Evolutionary conservation across 2,113 vertebrate genomes (phyloP).

Genomic region (Microcebus lehilahytsara): DNA sequence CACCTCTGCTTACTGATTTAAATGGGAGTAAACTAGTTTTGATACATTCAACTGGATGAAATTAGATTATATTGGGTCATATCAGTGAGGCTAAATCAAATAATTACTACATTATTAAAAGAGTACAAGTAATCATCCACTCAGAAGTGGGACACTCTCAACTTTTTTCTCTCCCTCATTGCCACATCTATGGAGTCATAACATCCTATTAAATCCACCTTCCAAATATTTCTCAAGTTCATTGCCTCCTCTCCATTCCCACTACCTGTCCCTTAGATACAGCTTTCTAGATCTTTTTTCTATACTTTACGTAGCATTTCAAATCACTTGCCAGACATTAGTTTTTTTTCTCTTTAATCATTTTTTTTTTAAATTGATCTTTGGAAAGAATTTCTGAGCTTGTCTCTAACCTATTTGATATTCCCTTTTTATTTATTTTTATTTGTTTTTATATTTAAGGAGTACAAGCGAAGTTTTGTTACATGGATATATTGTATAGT

Average conservation of each 20-base stretch:
- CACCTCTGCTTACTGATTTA: not conserved
- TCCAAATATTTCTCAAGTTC: not conserved
- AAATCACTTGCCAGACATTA: not conserved
- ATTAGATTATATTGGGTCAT: not conserved
- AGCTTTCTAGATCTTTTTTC: not conserved
- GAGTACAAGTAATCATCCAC: not conserved
- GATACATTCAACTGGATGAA: not conserved
- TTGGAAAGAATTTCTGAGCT: not conserved
- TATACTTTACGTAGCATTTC: not conserved
- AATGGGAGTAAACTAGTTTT: not conserved
- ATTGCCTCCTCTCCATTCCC: not conserved
- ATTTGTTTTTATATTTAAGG: too few species aligned
- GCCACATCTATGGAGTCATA: not conserved
- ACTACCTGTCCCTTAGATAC: not conserved
- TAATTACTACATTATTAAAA: not conserved
- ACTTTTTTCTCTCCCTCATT: not conserved
- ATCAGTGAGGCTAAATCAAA: not conserved
- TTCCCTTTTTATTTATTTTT: too few species aligned
- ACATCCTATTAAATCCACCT: not conserved
- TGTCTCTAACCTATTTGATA: not conserved
- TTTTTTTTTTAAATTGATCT: not conserved
- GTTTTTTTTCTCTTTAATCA: not conserved
- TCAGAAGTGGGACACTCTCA: not conserved
- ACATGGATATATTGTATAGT: too few species aligned
- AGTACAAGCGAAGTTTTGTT: too few species aligned